Evolutionary conservation across 2,113 vertebrate species (phyloP), one percentile per base, ranked within the genome.

Genomic region (Dascyllus trimaculatus): DNA sequence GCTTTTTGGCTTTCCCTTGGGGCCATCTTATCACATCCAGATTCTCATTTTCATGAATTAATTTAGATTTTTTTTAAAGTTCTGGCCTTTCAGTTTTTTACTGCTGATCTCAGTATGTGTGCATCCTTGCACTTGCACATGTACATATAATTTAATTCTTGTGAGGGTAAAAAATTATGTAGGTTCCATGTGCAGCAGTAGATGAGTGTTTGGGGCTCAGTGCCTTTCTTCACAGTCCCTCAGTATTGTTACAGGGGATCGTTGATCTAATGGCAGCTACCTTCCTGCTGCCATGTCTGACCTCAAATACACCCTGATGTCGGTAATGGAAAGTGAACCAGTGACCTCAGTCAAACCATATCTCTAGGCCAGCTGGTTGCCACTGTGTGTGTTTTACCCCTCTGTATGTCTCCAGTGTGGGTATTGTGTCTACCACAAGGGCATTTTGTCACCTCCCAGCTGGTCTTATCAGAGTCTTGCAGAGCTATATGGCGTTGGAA

Each of bases 1-100:
- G 81, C 82, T 83, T 88, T 93, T 92, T 94, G 91, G 91, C 91
- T 93, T 86, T 94, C 77, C 85, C 73, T 77, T 40, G 60, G 51
- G 85, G 76, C 67, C 64, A 64, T 82, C 48, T 90, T 73, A 85
- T 90, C 75, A 77, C 65, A 71, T 78, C 38, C 35, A 69, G 43
- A 85, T 72, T 88, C 63, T 79, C 24, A 58, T 61, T 86, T 73
- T 79, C 26, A 45, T 73, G 51, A 53, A 56, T 83, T 74, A 75
- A 80, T 81, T 76, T 53, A 26, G 64, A 52, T 58, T 69, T 82
- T 53, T 53, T 71, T 70, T 56, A 3, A 59, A 71, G 22, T 60
- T 63, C 59, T 53, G 19, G 71, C 22, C 22, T 78, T 75, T 78
- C 59, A 53, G 24, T 43, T 80, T 78, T 66, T 75, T 72, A 49